Evolutionary conservation across 1,140 invertebrate species (phyloP), one percentile per base, ranked within the genome.

Genomic region (Epicauta chinensis): DNA sequence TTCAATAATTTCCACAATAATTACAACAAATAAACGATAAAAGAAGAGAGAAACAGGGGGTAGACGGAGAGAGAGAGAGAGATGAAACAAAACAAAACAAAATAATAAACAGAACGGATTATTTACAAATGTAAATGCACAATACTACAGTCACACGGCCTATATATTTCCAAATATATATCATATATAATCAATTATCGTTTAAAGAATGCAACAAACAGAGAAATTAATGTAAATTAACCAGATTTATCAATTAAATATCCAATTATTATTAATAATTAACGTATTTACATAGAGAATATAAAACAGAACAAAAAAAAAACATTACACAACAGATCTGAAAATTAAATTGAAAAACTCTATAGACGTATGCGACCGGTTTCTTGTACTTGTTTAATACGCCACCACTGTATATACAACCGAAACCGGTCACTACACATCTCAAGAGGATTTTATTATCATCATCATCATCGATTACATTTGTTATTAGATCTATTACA

Each of bases 71-170:
- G 51, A 53, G 50, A 31, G 39, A 48, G 16, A 35, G 39, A 29
- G 16, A 46, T 37, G 32, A 52, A 15, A 38, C 51, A 52, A 52
- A 32, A 49, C 23, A 17, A 38, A 30, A 51, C 42, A 43, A 41
- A 30, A 49, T 44, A 16, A 54, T 53, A 23, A 23, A 23, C 23
- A 23, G 23, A 23, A n/a, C n/a, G n/a, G n/a, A 23, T 23, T 61
- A 63, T 61, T 54, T 61, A 63, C 56, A 59, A 61, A 57, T 48
- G 53, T 63, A 65, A 65, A 65, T 65, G 63, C 63, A 65, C 61
- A 65, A 62, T 63, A 55, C 44, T 61, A 59, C 53, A 64, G 62
- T 63, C 63, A 63, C 63, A 59, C 63, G 63, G 61, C 63, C 61
- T 61, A 65, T 37, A 23, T 23, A 23, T 23, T 23, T 23, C 23